These are phyloP conservation scores for Styela clava DNA, from an alignment of 23 tunicate species.

Conservation along the genomic window DNA sequence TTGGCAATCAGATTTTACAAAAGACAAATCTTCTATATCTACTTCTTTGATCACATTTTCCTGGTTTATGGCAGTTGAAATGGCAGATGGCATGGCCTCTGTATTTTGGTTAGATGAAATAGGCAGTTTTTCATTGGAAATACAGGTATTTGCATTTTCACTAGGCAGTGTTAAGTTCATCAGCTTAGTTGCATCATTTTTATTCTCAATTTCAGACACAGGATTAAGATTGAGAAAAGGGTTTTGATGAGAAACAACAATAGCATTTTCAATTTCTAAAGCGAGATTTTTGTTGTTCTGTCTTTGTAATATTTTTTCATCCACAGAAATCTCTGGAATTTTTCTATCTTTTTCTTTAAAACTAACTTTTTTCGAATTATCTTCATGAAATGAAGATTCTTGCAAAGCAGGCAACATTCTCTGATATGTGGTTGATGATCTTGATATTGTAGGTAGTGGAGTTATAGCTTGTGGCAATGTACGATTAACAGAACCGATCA, in stretches of 20 bases:
- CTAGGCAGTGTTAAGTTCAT: not conserved
- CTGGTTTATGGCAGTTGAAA: not conserved
- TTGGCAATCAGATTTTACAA: too few relatives aligned
- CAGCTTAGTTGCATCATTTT: not conserved
- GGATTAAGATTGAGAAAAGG: conserved; percentile 29
- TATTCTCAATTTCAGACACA: not conserved
- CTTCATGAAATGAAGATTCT: too few relatives aligned
- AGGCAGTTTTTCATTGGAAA: not conserved
- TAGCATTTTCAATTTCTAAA: not conserved
- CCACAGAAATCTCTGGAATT: too few relatives aligned
- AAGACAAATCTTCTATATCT: not conserved
- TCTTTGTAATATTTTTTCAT: not conserved
- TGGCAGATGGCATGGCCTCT: not conserved
- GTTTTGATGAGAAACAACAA: conserved; percentile 21
- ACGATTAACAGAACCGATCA: conserved; percentile 39
- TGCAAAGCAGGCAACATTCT: too few relatives aligned
- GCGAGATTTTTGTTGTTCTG: not conserved
- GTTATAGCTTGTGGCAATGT: conserved; percentile 78
- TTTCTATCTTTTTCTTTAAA: too few relatives aligned
- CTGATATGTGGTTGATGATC: too few relatives aligned
- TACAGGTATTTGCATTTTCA: not conserved
- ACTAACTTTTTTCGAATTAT: too few relatives aligned
- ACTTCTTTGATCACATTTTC: not conserved
- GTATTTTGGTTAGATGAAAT: not conserved
- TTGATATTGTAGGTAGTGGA: conserved; percentile 38